A percentile compares a stretch with the other conserved stretches of the same genome.
phyloP scores from a whole-genome alignment of 1,140 invertebrate genomes.

The Dryas iulia region DNA sequence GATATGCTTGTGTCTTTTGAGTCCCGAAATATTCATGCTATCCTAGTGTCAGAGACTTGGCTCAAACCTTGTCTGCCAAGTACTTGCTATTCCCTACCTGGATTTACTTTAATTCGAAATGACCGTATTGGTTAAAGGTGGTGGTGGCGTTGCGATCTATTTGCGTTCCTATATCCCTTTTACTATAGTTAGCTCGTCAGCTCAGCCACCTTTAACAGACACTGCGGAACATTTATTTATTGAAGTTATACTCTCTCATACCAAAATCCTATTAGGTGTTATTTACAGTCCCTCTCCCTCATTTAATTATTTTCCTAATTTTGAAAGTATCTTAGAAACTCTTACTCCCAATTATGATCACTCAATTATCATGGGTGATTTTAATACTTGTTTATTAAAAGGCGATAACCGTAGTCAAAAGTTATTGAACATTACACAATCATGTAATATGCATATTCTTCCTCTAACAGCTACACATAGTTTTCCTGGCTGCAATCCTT shows the following conservation, averaged over 20 bases:
- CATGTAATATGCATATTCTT: conserved; percentile 4
- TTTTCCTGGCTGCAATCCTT: conserved; percentile 5
- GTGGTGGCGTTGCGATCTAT: too few relatives aligned
- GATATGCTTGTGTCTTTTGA: too few relatives aligned
- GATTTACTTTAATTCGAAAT: too few relatives aligned
- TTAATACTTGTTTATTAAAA: conserved; percentile 2
- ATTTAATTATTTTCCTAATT: background rate
- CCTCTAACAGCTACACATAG: background rate
- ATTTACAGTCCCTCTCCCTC: background rate
- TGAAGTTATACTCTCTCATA: background rate
- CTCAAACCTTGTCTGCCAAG: too few relatives aligned
- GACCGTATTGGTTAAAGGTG: too few relatives aligned
- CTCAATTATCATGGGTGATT: conserved; percentile 2
- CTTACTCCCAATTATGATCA: background rate
- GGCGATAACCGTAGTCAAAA: background rate
- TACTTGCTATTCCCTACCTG: too few relatives aligned
- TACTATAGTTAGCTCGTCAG: too few relatives aligned
- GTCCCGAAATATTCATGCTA: too few relatives aligned
- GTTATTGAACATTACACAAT: background rate
- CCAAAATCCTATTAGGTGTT: conserved; percentile 6
- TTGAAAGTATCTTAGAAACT: conserved; percentile 9
- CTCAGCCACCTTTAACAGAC: background rate
- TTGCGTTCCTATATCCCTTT: too few relatives aligned
- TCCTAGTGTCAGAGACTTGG: too few relatives aligned
- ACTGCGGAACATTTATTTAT: background rate